Conservation (phyloP, 2,113 vertebrate genomes). For the Emydura subglobosa region DNA sequence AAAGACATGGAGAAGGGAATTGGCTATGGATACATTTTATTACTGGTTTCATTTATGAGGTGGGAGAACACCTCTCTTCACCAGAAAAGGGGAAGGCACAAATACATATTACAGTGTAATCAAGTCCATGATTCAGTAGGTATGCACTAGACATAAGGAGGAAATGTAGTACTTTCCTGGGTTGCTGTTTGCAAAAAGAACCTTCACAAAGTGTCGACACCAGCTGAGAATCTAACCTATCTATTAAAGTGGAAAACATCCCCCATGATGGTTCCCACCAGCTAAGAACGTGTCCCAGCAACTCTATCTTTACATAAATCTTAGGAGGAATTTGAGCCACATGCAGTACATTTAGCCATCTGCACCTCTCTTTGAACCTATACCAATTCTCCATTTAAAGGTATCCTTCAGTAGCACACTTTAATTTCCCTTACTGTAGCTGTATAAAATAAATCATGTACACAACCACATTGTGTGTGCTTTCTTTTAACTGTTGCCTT, state of each 20-base stretch:
- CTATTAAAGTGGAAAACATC: background rate
- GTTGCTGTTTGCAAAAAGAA: background rate
- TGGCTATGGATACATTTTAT: background rate
- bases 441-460: rapidly evolving
- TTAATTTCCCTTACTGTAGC: background rate
- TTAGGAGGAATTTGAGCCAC: background rate
- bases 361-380: background rate
- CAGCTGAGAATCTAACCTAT: too few species aligned
- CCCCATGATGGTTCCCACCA: rapidly evolving
- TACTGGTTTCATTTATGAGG: background rate
- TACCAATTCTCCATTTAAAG: background rate
- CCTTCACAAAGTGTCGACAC: background rate
- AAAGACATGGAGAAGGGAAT: background rate
- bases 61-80: background rate
- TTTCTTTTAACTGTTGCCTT: background rate
- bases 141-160: background rate
- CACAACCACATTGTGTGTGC: background rate
- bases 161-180: background rate
- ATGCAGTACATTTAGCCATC: background rate
- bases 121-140: background rate
- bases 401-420: background rate
- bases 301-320: background rate
- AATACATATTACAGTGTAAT: background rate
- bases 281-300: background rate
- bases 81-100: background rate